Base-by-base conservation (phyloP, 2,888 invertebrate genomes). In the Timema cristinae region DNA sequence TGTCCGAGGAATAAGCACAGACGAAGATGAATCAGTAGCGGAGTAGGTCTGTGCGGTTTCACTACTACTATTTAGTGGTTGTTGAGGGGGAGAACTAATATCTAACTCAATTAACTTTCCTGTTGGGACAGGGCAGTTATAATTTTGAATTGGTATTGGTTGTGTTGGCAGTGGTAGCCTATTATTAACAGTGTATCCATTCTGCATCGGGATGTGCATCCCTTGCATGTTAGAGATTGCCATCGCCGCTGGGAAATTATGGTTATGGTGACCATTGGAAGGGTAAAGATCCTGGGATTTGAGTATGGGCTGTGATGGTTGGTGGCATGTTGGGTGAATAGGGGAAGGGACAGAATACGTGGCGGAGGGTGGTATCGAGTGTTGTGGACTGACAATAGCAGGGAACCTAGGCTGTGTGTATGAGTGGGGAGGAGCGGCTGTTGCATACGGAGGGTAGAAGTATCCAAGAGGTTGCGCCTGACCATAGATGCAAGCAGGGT, bases 101-200 rank as follows among this genome's bases (percentile, higher is more conserved):
- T 75, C 74, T 15, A 91, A 77, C 79, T 91, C 91, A 75, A 91
- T 90, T 11, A 91, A 80, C 77, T 89, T 88, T 0, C 83, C 90
- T 0, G 90, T 90, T 0, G 90, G 90, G 9, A 90, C 89, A 70
- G 76, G 73, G 63, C 72, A 73, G 85, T 51, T 67, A 63, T 71
- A 72, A 56, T 63, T 69, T 16, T 71, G 67, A n/a, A 54, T 52
- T 54, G 54, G 50, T 54, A 49, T 50, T 32, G 51, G 69, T 16
- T 69, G 16, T 47, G 56, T 66, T 47, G 67, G 47, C 16, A 48
- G 52, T 32, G 68, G 48, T 8, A 73, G 32, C 54, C 52, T 71
- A 69, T 49, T 71, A n/a, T 66, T 47, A 50, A 69, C 32, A 32
- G 71, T 16, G 61, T 75, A 73, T 6, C 74, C 74, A 69, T 75